Percentiles rank a stretch among this genome's conserved stretches.
phyloP scores from a whole-genome alignment of 2,113 vertebrate genomes.

The Vidua macroura region DNA sequence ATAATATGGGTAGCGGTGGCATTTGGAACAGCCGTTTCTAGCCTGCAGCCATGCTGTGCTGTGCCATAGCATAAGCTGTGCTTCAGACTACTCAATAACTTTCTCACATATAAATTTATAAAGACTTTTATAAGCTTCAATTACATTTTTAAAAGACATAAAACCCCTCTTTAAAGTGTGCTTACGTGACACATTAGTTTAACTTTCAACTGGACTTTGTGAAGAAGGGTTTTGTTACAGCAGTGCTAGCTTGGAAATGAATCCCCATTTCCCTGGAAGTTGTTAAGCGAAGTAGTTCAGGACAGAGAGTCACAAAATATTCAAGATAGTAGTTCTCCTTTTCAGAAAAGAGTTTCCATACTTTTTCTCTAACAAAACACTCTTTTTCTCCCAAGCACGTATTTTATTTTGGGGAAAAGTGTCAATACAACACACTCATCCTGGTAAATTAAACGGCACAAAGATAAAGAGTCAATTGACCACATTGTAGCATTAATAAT shows the following conservation, averaged over 20 bases:
- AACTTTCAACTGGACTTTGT: conserved; percentile 39
- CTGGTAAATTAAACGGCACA: background rate
- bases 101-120: conserved; percentile 67
- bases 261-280: background rate
- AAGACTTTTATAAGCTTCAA: conserved; percentile 70
- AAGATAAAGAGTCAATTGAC: background rate
- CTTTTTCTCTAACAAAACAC: background rate
- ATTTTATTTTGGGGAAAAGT: background rate
- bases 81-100: conserved; percentile 65
- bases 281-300: background rate
- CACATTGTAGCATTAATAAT: background rate
- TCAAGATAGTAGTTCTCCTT: background rate
- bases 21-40: conserved; percentile 52
- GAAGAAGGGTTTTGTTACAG: background rate
- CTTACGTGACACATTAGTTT: conserved; percentile 52
- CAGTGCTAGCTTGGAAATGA: background rate
- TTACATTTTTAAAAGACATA: conserved; percentile 65
- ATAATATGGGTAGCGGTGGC: conserved; percentile 43
- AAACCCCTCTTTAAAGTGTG: conserved; percentile 42
- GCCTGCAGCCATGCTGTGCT: conserved; percentile 53
- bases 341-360: background rate
- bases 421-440: rapidly evolving
- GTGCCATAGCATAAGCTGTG: conserved; percentile 47
- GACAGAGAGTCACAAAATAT: background rate
- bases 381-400: rapidly evolving